phyloP scores from a whole-genome alignment of 2,113 vertebrate genomes.

The Ceyx cyanopectus region DNA sequence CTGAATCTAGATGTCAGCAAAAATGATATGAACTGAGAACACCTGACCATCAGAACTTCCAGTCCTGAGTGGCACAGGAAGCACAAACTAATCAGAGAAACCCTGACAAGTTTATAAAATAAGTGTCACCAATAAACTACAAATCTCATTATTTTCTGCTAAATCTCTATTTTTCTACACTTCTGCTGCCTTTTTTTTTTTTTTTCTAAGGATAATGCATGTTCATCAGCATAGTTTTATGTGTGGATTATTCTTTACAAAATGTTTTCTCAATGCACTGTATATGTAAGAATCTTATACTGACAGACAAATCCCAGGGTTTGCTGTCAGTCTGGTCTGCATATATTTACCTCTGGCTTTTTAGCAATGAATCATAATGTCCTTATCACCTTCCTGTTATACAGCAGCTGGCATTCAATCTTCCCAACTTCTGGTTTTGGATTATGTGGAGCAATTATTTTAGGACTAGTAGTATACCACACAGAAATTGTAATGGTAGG shows the following conservation, averaged over 20 bases:
- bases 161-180: neutral
- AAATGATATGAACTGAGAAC: neutral
- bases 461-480: neutral
- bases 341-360: slow-evolving; percentile 21
- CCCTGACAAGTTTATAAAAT: neutral
- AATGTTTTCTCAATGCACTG: neutral
- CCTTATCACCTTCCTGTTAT: neutral
- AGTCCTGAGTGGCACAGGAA: neutral
- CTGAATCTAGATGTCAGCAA: neutral
- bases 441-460: neutral
- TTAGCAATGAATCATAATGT: slow-evolving; percentile 8
- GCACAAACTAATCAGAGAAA: neutral
- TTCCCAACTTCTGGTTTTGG: neutral
- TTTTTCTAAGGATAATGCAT: neutral
- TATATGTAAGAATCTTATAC: neutral
- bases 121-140: neutral
- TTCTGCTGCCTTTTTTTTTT: neutral
- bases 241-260: neutral
- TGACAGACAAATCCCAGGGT: neutral
- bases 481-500: neutral
- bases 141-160: neutral
- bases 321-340: slow-evolving; percentile 40
- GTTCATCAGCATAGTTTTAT: neutral
- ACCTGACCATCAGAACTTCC: neutral
- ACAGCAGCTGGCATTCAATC: slow-evolving; percentile 7